Evolutionary conservation across 2,888 invertebrate species (phyloP).

Genomic region (Campaea margaritaria): DNA sequence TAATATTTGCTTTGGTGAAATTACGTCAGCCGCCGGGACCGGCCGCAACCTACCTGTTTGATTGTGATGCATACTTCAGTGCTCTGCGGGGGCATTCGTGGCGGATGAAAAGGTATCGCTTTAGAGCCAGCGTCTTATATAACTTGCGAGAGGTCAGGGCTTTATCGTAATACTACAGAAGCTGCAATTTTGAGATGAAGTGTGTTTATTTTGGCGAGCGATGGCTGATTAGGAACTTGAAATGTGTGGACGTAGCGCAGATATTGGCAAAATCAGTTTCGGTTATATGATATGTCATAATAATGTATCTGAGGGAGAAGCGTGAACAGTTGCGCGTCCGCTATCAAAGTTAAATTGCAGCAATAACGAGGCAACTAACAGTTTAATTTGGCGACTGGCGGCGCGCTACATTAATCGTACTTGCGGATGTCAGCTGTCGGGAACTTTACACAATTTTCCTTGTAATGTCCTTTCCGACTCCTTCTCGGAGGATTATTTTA

Average conservation of each 20-base stretch:
- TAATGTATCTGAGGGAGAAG: background rate
- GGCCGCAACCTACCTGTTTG: constrained; percentile 75
- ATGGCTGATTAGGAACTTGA: constrained; percentile 28
- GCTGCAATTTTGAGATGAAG: constrained; percentile 7
- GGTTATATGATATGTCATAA: no score
- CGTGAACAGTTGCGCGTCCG: constrained; percentile 19
- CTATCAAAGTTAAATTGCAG: constrained; percentile 79
- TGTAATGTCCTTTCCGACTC: constrained; percentile 79
- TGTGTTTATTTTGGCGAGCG: constrained; percentile 27
- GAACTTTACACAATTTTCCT: constrained; percentile 79
- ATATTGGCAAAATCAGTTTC: background rate
- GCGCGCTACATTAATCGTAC: constrained; percentile 79
- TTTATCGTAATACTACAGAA: constrained; percentile 15
- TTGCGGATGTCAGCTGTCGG: constrained; percentile 82
- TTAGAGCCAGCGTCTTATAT: constrained; percentile 33
- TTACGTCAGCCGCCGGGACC: constrained; percentile 71
- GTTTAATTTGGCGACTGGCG: constrained; percentile 76
- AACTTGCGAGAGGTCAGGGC: constrained; percentile 34
- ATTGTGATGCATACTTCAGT: constrained; percentile 82
- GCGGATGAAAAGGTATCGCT: constrained; percentile 57
- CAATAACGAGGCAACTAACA: constrained; percentile 78
- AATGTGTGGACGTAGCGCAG: constrained; percentile 1
- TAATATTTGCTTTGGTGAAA: constrained; percentile 80
- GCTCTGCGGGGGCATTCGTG: constrained; percentile 54
- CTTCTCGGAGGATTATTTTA: constrained; percentile 79